Base-by-base conservation (phyloP, 2,797 vertebrate species). In the Prunella strophiata region DNA sequence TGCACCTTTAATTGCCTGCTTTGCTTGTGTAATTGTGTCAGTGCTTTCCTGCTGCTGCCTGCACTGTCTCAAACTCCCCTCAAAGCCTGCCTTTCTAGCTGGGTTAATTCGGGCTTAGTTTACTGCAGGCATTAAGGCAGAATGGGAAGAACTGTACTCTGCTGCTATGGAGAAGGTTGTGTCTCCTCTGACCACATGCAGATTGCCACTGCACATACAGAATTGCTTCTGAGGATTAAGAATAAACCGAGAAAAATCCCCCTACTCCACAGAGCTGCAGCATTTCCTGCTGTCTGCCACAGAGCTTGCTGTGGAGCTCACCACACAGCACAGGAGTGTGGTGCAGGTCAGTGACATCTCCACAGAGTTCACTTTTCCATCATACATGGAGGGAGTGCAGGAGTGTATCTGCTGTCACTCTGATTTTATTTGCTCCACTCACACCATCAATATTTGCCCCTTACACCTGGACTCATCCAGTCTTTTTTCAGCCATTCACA, bases 1-100 rank as follows among this genome's bases (percentile, higher is more conserved):
- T 94, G 6, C 93, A 96, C 94, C 92, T 77, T 67, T 91, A 76
- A 95, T 93, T 93, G 86, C 85, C 81, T 94, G 81, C 43, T 85
- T 93, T 93, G 79, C 92, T 95, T 82, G 34, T 96, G 61, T 93
- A 85, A 93, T 92, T 94, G 89, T 52, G 40, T 94, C 71, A 91
- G 76, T 61, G 72, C 80, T 90, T 93, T 94, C 79, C 70, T 94
- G 75, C 92, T 96, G 90, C 88, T 34, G 45, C 82, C 94, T 94
- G 82, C 45, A 7, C 80, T 92, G 94, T 91, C 96, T 91, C 74
- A 93, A 87, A 88, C 68, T 94, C 36, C 2, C 47, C 80, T 74
- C 91, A 29, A 59, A 95, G 91, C 61, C 80, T 94, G 62, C 86
- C 77, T 76, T 93, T 95, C 91, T 74, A 58, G 74, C 63, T 94